These are phyloP conservation scores for Opisthograptis luteolata DNA, from an alignment of 2,888 invertebrate species.

Conservation along the genomic window DNA sequence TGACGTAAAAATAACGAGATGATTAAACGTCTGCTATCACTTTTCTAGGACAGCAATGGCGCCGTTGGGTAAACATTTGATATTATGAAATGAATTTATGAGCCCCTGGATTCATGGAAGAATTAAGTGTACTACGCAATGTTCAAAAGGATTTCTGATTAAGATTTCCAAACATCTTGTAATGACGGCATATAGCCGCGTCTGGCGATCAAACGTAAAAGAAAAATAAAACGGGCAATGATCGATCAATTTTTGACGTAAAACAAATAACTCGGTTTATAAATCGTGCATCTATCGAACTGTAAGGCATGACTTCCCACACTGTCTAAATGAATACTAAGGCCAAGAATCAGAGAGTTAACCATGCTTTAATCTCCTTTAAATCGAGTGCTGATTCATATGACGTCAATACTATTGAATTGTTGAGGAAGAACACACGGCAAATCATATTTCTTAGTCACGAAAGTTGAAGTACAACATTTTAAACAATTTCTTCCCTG, in stretches of 20 bases:
- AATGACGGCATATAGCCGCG: slow-evolving; percentile 39
- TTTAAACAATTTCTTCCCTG: neutral
- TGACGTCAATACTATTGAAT: neutral
- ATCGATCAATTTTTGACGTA: slow-evolving; percentile 79
- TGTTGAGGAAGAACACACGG: neutral
- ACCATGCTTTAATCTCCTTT: neutral
- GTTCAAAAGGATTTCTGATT: slow-evolving; percentile 32
- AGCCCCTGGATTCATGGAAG: slow-evolving; percentile 28
- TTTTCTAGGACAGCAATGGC: slow-evolving; percentile 42
- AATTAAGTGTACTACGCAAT: slow-evolving; percentile 21
- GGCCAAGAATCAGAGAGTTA: slow-evolving; percentile 17
- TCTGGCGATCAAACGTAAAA: slow-evolving; percentile 57
- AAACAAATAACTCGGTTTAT: slow-evolving; percentile 74
- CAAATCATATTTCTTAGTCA: neutral
- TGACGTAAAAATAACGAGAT: slow-evolving; percentile 45
- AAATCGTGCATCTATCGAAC: slow-evolving; percentile 61
- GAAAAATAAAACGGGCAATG: slow-evolving; percentile 64
- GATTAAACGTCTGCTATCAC: slow-evolving; percentile 41
- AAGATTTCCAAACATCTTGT: slow-evolving; percentile 36
- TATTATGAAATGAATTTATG: slow-evolving; percentile 35
- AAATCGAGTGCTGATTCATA: neutral
- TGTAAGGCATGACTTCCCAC: slow-evolving; percentile 57
- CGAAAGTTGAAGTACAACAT: neutral
- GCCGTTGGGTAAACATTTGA: slow-evolving; percentile 46
- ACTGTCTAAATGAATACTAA: slow-evolving; percentile 34